These are phyloP conservation scores for Cheilosia impressa DNA, from an alignment of 2,888 invertebrate species.

Conservation along the genomic window DNA sequence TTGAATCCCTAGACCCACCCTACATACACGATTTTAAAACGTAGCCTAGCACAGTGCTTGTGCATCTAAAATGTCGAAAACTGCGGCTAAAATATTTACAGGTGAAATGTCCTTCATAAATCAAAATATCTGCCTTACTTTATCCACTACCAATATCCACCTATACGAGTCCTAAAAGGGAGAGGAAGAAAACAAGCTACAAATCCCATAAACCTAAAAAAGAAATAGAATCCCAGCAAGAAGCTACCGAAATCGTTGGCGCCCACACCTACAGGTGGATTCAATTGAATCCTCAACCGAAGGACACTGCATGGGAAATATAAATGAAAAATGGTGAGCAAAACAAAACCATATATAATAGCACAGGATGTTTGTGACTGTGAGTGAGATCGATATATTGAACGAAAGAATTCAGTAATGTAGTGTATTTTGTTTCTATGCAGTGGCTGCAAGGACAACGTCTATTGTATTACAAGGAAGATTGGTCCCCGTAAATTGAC, in stretches of 20 bases:
- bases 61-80: not conserved
- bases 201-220: conserved; percentile 6
- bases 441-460: conserved; percentile 17
- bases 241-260: conserved; percentile 9
- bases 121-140: conserved; percentile 27
- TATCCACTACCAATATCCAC: conserved; percentile 12
- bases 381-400: conserved; percentile 46
- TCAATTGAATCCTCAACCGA: conserved; percentile 42
- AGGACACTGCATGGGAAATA: conserved; percentile 37
- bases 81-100: conserved; percentile 24
- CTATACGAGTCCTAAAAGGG: not conserved
- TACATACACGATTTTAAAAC: not conserved
- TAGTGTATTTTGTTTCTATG: not conserved
- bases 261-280: conserved; percentile 26
- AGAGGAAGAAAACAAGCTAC: not conserved
- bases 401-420: conserved; percentile 2
- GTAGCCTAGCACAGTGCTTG: not conserved
- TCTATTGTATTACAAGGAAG: conserved; percentile 17
- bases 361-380: conserved; percentile 29
- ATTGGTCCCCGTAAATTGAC: conserved; percentile 17
- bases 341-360: conserved; percentile 59
- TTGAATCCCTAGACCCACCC: not conserved
- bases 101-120: conserved; percentile 40
- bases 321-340: conserved; percentile 54
- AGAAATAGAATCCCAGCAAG: conserved; percentile 9